Evolutionary conservation across 2,888 invertebrate genomes (phyloP).

Genomic region (Chrysodeixis includens): DNA sequence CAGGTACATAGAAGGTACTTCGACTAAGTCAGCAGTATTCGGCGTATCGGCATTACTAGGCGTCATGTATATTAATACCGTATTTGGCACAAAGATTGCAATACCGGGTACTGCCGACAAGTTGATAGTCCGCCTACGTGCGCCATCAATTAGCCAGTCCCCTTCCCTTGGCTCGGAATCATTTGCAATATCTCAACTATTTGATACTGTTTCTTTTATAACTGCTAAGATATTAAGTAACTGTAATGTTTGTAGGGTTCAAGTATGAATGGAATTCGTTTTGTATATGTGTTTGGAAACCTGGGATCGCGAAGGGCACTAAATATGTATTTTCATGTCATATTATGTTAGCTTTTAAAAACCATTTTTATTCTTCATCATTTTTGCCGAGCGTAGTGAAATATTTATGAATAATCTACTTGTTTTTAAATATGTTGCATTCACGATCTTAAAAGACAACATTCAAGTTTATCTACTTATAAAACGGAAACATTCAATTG

Average conservation of each 20-base stretch:
- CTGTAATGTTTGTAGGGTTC: too few species aligned
- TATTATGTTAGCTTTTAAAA: too few species aligned
- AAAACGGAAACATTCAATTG: slow-evolving; percentile 2
- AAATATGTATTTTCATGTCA: too few species aligned
- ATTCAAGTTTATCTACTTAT: slow-evolving; percentile 1
- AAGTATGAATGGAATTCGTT: too few species aligned
- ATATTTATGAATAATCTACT: too few species aligned
- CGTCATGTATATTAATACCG: slow-evolving; percentile 53
- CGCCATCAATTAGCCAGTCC: slow-evolving; percentile 49
- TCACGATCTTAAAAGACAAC: not conserved
- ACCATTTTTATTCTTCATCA: too few species aligned
- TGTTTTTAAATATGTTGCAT: not conserved
- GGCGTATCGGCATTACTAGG: slow-evolving; percentile 32
- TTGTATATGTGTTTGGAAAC: too few species aligned
- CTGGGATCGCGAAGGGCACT: too few species aligned
- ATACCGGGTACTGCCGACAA: slow-evolving; percentile 48
- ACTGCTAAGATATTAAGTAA: not conserved
- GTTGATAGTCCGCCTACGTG: slow-evolving; percentile 49
- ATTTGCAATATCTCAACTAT: slow-evolving; percentile 37
- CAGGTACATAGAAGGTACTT: slow-evolving; percentile 14
- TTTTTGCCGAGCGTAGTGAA: too few species aligned
- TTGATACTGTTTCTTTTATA: slow-evolving; percentile 19
- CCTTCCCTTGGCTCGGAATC: slow-evolving; percentile 27
- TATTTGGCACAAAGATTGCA: slow-evolving; percentile 54
- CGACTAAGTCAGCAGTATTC: slow-evolving; percentile 33